Conservation (phyloP, 2,113 vertebrate species). For the Ornithorhynchus anatinus region DNA sequence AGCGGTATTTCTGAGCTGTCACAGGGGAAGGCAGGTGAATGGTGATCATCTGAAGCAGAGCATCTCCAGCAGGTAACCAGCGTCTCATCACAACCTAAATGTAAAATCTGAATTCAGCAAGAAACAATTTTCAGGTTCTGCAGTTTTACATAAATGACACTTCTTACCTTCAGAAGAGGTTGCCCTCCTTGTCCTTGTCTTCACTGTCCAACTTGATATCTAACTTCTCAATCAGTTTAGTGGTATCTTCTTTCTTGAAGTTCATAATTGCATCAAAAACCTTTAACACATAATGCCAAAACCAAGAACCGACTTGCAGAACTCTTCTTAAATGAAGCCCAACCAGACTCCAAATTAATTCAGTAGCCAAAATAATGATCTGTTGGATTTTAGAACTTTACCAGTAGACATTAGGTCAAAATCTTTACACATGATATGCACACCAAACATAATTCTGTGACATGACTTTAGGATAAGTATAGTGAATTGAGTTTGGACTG, state of each 20-base stretch:
- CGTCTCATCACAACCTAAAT: conserved; percentile 73
- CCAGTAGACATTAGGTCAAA: background rate
- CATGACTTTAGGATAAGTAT: background rate
- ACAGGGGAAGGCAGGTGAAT: conserved; percentile 81
- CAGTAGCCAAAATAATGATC: background rate
- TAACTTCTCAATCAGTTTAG: conserved; percentile 66
- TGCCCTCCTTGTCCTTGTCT: conserved; percentile 64
- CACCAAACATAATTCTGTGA: background rate
- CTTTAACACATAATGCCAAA: background rate
- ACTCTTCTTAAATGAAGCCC: background rate
- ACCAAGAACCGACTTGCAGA: background rate
- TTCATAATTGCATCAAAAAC: conserved; percentile 73
- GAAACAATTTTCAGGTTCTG: background rate
- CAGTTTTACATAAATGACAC: background rate
- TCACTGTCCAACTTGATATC: conserved; percentile 64
- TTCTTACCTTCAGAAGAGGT: conserved; percentile 65
- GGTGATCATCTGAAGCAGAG: conserved; percentile 83
- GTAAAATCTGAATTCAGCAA: rapidly evolving
- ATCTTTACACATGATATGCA: background rate
- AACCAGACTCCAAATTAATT: background rate
- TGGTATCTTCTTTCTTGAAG: conserved; percentile 68
- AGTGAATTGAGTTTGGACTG: background rate
- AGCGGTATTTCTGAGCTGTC: conserved; percentile 78
- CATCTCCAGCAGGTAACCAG: conserved; percentile 81
- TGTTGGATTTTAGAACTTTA: background rate